Evolutionary conservation across 2,888 invertebrate species (phyloP), one percentile per base, ranked within the genome.

Genomic region (Timema cristinae): DNA sequence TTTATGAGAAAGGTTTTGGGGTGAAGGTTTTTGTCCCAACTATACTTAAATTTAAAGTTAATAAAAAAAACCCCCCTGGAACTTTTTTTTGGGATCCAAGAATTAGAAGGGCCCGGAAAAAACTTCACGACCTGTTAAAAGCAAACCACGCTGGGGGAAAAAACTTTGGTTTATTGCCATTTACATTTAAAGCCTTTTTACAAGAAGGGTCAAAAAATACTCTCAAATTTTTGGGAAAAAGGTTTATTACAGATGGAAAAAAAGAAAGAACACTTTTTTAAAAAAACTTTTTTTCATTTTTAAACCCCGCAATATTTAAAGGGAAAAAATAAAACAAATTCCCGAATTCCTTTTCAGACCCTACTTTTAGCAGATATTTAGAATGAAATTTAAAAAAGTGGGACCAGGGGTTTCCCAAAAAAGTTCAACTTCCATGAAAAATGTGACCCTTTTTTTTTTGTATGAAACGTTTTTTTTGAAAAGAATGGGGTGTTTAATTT

Each of bases 301-400:
- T 13, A 54, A 16, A 67, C 67, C 48, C 51, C 51, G 8, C 49
- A 67, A n/a, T 67, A 11, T n/a, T 47, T 68, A n/a, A 51, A 51
- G 15, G 9, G 56, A 16, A 70, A 67, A 51, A 13, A 67, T 8
- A 56, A 68, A 6, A 61, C 50, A 9, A 66, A 70, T n/a, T 70
- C 67, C 48, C 63, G 72, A 8, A 70, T 70, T 48, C 72, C 72
- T 0, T 52, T 70, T 16, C 72, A 72, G 16, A 70, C 69, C 10
- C 52, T 50, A 10, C 66, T 72, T 61, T 49, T 72, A 10, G 72
- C 69, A 10, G 72, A 72, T 32, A 49, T 54, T 13, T 72, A 67
- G 50, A 61, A 59, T 13, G 61, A 67, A 10, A 13, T 69, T 9
- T 63, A 56, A 7, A 15, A 10, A 15, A 59, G n/a, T n/a, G 15